Percentiles rank a stretch among this genome's conserved stretches.
Conservation (phyloP, 2,113 vertebrate species). For the Sander lucioperca region DNA sequence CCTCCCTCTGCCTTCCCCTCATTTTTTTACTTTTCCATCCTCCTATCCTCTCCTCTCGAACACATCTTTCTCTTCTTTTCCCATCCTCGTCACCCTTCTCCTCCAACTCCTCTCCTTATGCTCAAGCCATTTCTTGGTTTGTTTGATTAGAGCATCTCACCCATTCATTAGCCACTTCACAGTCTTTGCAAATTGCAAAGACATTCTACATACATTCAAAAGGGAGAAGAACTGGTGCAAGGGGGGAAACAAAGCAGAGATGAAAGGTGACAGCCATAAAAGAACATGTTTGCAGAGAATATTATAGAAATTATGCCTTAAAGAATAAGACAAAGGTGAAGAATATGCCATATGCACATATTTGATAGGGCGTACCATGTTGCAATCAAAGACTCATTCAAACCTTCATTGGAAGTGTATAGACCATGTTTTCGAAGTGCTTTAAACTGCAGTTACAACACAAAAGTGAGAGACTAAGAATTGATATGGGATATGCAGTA, state of each 20-base stretch:
- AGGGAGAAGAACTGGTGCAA: conserved; percentile 7
- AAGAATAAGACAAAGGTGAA: neutral
- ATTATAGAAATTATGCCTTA: neutral
- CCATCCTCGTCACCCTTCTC: conserved; percentile 13
- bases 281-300: neutral
- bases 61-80: conserved; percentile 16
- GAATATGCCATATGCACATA: neutral
- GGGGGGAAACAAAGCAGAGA: conserved; percentile 11
- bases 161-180: conserved; percentile 40
- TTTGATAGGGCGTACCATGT: neutral
- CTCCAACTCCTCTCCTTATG: conserved; percentile 15
- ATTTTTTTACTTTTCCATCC: conserved; percentile 16
- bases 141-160: conserved; percentile 35
- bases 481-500: conserved; percentile 15
- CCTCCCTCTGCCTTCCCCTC: conserved; percentile 52
- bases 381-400: conserved; percentile 15
- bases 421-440: neutral
- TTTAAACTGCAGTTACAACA: conserved; percentile 3
- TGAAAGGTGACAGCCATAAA: conserved; percentile 10
- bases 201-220: conserved; percentile 27
- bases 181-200: conserved; percentile 45
- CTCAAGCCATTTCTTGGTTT: conserved; percentile 43
- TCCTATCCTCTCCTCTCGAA: conserved; percentile 10
- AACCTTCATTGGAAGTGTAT: neutral
- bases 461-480: neutral